These are phyloP conservation scores for Anguilla obscura DNA, from an alignment of 2,797 vertebrate species.

Conservation along the genomic window DNA sequence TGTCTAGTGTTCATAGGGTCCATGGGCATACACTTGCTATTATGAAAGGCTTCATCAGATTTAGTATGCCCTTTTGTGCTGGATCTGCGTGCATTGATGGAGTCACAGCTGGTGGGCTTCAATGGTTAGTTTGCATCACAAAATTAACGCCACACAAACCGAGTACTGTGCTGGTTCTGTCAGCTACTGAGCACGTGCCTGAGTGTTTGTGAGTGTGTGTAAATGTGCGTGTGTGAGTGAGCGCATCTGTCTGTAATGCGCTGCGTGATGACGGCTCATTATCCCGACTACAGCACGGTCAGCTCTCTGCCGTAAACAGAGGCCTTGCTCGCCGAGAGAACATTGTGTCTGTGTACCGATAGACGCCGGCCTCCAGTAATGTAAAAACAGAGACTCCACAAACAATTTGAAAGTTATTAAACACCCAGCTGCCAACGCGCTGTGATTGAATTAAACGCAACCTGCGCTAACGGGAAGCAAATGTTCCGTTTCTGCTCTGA, in stretches of 20 bases:
- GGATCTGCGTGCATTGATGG: neutral
- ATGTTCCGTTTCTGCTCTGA: slow-evolving; percentile 8
- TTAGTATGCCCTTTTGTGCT: neutral
- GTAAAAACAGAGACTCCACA: neutral
- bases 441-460: neutral
- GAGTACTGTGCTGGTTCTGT: neutral
- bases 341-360: neutral
- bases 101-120: slow-evolving; percentile 5
- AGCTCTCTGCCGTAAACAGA: neutral
- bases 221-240: neutral
- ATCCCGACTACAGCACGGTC: neutral
- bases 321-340: neutral
- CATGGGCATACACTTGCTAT: neutral
- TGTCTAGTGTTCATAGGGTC: neutral
- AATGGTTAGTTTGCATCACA: neutral
- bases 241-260: neutral
- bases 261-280: neutral
- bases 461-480: neutral
- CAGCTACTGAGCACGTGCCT: neutral
- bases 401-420: neutral
- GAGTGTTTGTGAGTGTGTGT: neutral
- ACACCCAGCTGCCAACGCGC: neutral
- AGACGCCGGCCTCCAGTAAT: neutral
- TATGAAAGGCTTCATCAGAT: neutral
- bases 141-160: neutral